These are phyloP conservation scores for Drosophila siamana DNA, from an alignment of 2,888 invertebrate genomes.

Conservation along the genomic window DNA sequence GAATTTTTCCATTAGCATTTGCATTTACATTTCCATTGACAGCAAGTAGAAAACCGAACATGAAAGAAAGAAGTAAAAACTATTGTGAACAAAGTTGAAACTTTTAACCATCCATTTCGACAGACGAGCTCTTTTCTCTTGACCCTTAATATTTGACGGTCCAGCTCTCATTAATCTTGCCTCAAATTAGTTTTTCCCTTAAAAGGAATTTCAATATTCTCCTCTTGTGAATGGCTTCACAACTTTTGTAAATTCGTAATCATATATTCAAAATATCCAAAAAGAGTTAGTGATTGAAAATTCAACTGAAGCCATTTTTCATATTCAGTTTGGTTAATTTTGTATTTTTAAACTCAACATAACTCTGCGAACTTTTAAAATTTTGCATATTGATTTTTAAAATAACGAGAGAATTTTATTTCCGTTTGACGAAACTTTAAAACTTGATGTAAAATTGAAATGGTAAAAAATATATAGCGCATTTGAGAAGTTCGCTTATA, in stretches of 20 bases:
- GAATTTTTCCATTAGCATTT: slow-evolving; percentile 13
- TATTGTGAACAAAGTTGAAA: neutral
- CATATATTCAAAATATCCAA: no score
- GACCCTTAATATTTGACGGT: neutral
- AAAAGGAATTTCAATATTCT: neutral
- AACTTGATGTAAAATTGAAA: neutral
- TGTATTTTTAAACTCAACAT: no score
- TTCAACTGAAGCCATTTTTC: no score
- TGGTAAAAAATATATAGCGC: neutral
- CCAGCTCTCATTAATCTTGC: slow-evolving; percentile 16
- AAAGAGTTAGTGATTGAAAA: no score
- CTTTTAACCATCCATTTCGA: neutral
- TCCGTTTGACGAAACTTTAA: neutral
- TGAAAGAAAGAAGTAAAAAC: slow-evolving; percentile 15
- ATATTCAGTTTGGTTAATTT: no score
- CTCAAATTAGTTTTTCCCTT: neutral
- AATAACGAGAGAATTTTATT: neutral
- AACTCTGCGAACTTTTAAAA: neutral
- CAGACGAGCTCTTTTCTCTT: neutral
- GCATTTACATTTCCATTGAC: slow-evolving; percentile 29
- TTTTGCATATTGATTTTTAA: neutral
- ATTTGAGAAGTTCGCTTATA: neutral
- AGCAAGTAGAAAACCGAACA: slow-evolving; percentile 12
- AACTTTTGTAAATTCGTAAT: no score
- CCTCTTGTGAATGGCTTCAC: neutral